phyloP scores from a whole-genome alignment of 1,140 invertebrate genomes.

The Hyphantria cunea region DNA sequence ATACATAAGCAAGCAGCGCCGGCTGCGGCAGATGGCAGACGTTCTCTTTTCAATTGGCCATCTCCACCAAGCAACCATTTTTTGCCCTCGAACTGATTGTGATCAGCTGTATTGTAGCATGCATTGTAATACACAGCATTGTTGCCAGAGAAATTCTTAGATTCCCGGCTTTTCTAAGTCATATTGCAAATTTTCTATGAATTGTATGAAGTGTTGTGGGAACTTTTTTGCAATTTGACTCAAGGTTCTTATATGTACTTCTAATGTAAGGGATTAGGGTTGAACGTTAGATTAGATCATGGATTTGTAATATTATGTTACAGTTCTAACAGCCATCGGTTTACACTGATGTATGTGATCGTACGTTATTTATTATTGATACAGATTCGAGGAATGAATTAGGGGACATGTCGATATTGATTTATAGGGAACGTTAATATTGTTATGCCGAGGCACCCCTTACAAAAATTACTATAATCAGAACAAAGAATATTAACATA shows the following conservation, averaged over 20 bases:
- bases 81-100: slow-evolving; percentile 67
- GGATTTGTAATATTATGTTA: slow-evolving; percentile 27
- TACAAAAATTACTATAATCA: too few relatives aligned
- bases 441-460: not conserved
- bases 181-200: slow-evolving; percentile 60
- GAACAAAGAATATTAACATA: too few relatives aligned
- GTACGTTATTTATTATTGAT: slow-evolving; percentile 10
- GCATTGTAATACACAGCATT: slow-evolving; percentile 59
- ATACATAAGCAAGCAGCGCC: slow-evolving; percentile 40
- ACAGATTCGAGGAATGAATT: slow-evolving; percentile 8
- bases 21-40: slow-evolving; percentile 66
- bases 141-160: slow-evolving; percentile 57
- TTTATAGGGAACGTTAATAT: slow-evolving; percentile 7
- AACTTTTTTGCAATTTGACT: slow-evolving; percentile 41
- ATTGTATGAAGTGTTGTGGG: slow-evolving; percentile 51
- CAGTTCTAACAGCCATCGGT: slow-evolving; percentile 21
- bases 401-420: slow-evolving; percentile 10
- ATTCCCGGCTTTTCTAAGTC: slow-evolving; percentile 58
- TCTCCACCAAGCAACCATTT: slow-evolving; percentile 49
- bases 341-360: slow-evolving; percentile 14
- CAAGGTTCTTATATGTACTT: slow-evolving; percentile 12
- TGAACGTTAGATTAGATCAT: slow-evolving; percentile 21
- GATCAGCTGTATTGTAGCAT: slow-evolving; percentile 61
- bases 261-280: slow-evolving; percentile 6
- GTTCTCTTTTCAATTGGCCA: slow-evolving; percentile 65